Percentiles rank a stretch among this genome's conserved stretches.
These are phyloP conservation scores for Remorina albescens DNA, from an alignment of 2,797 vertebrate species.

Conservation along the genomic window DNA sequence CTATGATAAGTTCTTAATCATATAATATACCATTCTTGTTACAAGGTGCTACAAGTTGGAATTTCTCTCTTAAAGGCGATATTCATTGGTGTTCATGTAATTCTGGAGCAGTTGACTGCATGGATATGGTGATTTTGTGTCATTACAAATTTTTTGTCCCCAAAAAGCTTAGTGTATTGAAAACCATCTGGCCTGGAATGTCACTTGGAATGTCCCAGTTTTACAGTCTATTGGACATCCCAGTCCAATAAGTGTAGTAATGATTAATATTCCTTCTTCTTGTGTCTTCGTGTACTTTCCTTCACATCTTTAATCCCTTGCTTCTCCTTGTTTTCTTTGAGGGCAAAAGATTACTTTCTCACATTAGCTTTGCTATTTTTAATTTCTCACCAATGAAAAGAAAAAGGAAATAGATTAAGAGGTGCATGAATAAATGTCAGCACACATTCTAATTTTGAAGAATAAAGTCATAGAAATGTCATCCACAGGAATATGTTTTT, in stretches of 20 bases:
- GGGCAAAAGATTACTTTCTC: slow-evolving; percentile 28
- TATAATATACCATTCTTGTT: neutral
- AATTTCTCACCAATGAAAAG: neutral
- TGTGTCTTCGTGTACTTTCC: neutral
- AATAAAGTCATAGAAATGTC: slow-evolving; percentile 76
- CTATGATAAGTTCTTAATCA: neutral
- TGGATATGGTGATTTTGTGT: slow-evolving; percentile 3
- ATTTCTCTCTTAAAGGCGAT: slow-evolving; percentile 1
- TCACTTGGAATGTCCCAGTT: slow-evolving; percentile 4
- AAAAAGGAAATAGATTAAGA: slow-evolving; percentile 38
- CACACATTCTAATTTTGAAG: slow-evolving; percentile 67
- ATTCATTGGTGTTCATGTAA: slow-evolving; percentile 12
- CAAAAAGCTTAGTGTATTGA: slow-evolving; percentile 9
- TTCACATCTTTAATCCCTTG: slow-evolving; percentile 27
- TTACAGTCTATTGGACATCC: slow-evolving; percentile 24
- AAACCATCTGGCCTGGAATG: slow-evolving; percentile 10
- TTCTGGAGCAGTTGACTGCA: neutral
- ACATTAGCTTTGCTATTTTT: slow-evolving; percentile 33
- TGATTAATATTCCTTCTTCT: slow-evolving; percentile 33
- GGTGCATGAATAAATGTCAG: slow-evolving; percentile 73
- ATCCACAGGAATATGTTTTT: no score
- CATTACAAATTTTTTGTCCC: slow-evolving; percentile 9
- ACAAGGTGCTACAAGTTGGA: slow-evolving; percentile 1
- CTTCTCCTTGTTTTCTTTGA: slow-evolving; percentile 31
- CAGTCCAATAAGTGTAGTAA: neutral